These are phyloP conservation scores for Phaonia tiefii DNA, from an alignment of 2,888 invertebrate species.

Conservation along the genomic window DNA sequence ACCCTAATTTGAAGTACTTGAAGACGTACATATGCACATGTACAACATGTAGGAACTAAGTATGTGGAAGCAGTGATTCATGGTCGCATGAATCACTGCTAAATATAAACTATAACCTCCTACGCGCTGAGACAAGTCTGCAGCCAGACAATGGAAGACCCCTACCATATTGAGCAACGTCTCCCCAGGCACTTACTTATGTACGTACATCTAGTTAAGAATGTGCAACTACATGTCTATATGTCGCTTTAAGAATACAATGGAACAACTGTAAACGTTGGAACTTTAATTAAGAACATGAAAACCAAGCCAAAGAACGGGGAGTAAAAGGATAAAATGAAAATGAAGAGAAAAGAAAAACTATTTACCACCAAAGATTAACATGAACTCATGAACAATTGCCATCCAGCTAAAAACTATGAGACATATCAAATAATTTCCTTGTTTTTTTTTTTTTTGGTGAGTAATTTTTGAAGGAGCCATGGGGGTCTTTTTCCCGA, in stretches of 20 bases:
- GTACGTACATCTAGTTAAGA: neutral
- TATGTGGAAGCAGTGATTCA: slow-evolving; percentile 11
- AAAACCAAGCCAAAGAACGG: slow-evolving; percentile 29
- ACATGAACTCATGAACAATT: slow-evolving; percentile 57
- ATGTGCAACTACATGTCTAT: neutral
- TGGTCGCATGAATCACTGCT: slow-evolving; percentile 30
- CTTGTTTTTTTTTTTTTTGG: neutral
- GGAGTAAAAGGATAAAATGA: slow-evolving; percentile 5
- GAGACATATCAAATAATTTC: slow-evolving; percentile 26
- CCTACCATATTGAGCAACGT: too few species aligned
- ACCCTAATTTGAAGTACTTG: neutral
- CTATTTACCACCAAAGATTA: slow-evolving; percentile 59
- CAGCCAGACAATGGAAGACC: neutral
- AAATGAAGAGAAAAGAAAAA: slow-evolving; percentile 14
- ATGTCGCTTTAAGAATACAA: slow-evolving; percentile 25
- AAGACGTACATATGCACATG: too few species aligned
- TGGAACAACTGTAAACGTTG: slow-evolving; percentile 36
- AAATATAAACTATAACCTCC: neutral
- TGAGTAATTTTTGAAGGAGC: neutral
- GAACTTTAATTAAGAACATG: slow-evolving; percentile 64
- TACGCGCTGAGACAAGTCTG: too few species aligned
- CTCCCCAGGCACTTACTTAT: neutral
- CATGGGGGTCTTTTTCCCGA: neutral
- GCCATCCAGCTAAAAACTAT: slow-evolving; percentile 53
- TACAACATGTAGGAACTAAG: neutral